phyloP scores from a whole-genome alignment of 2,113 vertebrate species.

The Circaetus gallicus region DNA sequence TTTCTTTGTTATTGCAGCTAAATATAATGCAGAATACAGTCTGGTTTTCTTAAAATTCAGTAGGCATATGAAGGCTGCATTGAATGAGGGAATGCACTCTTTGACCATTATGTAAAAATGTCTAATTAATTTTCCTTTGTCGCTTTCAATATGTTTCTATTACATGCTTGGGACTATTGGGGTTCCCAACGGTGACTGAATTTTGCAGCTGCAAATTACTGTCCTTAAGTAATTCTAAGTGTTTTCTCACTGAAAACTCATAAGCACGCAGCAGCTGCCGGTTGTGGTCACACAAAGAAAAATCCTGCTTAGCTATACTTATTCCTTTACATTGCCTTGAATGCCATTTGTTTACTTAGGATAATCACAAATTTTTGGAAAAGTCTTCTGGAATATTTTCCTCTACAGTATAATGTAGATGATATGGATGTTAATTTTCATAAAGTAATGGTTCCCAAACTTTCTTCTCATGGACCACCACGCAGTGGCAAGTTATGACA shows the following conservation, averaged over 20 bases:
- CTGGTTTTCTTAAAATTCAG: background rate
- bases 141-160: constrained; percentile 11
- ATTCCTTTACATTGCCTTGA: background rate
- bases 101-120: constrained; percentile 10
- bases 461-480: background rate
- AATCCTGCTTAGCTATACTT: background rate
- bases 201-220: background rate
- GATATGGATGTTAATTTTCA: background rate
- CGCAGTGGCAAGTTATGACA: background rate
- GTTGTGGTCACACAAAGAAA: background rate
- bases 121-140: constrained; percentile 45
- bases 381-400: background rate
- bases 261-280: background rate
- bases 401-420: background rate
- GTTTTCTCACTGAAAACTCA: background rate
- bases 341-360: background rate
- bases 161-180: background rate
- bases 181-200: background rate
- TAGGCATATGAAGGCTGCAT: background rate
- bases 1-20: background rate
- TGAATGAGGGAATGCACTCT: background rate
- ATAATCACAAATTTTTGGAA: background rate
- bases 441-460: background rate
- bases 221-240: background rate
- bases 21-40: background rate